Conservation (phyloP, 2,888 invertebrate genomes). For the Cephus rjabovi region DNA sequence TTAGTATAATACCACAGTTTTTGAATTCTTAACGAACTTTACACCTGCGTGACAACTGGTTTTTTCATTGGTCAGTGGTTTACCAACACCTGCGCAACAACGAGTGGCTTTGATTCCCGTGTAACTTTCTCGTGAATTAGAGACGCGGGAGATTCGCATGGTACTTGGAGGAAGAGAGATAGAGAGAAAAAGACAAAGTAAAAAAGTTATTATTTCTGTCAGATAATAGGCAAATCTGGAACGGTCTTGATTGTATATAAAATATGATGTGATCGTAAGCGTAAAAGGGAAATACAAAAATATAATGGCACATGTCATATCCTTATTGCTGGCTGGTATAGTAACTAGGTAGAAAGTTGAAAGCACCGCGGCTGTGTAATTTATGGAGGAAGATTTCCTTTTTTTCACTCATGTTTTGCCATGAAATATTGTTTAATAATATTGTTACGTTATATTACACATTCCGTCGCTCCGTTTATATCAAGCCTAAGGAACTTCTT, state of each 20-base stretch:
- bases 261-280: not conserved
- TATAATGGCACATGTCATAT: not conserved
- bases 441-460: not conserved
- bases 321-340: not conserved
- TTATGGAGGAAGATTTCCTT: not conserved
- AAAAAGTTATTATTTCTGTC: not conserved
- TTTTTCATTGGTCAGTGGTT: not conserved
- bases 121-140: constrained; percentile 8
- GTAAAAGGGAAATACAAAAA: not conserved
- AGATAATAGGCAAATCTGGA: too few species aligned
- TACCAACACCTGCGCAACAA: not conserved
- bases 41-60: not conserved
- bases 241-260: not conserved
- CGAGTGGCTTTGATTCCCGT: not conserved
- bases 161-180: constrained; percentile 12
- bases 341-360: not conserved
- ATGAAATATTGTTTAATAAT: not conserved
- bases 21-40: too few species aligned
- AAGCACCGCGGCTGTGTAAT: not conserved
- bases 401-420: not conserved
- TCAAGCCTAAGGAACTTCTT: not conserved
- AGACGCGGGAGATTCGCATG: constrained; percentile 14
- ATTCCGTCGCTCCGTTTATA: not conserved
- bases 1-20: too few species aligned
- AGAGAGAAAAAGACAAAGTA: not conserved